phyloP scores from a whole-genome alignment of 2,113 vertebrate species.

The Eulacestoma nigropectus region DNA sequence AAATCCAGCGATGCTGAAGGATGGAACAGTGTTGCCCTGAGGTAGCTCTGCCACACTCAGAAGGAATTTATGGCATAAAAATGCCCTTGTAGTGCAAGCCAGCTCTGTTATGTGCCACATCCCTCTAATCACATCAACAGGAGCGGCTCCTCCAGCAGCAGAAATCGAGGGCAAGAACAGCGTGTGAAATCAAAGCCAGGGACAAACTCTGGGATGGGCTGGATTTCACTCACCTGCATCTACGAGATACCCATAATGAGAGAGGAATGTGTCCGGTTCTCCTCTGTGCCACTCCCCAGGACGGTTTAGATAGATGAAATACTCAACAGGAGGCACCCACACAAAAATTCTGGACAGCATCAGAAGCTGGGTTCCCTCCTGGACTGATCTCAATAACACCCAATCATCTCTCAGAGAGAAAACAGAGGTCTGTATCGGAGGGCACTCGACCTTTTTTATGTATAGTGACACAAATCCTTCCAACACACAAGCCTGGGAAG shows the following conservation, averaged over 20 bases:
- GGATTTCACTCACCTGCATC: not conserved
- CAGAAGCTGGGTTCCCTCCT: too few species aligned
- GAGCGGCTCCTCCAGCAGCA: not conserved
- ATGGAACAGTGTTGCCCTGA: not conserved
- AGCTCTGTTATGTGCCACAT: not conserved
- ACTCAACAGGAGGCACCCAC: fast-evolving
- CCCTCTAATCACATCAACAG: not conserved
- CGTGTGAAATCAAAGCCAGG: not conserved
- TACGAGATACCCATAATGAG: fast-evolving
- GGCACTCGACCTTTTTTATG: not conserved
- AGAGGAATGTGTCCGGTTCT: not conserved
- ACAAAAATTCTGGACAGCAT: not conserved
- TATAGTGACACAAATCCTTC: not conserved
- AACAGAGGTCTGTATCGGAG: fast-evolving
- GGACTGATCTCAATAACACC: not conserved
- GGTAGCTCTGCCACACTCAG: not conserved
- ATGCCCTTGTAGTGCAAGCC: not conserved
- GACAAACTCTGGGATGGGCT: not conserved
- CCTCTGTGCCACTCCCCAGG: fast-evolving
- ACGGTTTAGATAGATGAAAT: not conserved
- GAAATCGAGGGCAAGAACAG: not conserved
- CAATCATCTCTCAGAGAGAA: not conserved
- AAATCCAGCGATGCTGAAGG: not conserved
- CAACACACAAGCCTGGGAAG: not conserved
- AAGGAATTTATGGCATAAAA: not conserved